These are phyloP conservation scores for Scolopax mira DNA, from an alignment of 2,113 vertebrate genomes.

Conservation along the genomic window DNA sequence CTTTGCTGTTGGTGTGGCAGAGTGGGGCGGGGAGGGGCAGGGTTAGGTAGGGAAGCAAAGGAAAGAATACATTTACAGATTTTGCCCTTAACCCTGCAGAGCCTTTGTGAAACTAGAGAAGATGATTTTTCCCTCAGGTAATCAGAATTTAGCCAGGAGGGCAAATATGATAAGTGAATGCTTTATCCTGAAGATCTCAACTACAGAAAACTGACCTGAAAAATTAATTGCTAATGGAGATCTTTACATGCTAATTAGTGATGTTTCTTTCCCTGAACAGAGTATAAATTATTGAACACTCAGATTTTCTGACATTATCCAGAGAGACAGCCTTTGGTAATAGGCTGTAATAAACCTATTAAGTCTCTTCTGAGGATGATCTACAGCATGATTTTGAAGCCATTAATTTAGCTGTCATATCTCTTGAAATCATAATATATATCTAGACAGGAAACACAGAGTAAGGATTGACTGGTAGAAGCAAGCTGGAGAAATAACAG, in stretches of 20 bases:
- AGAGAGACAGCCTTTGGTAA: background rate
- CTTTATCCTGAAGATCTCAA: background rate
- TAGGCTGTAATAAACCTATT: background rate
- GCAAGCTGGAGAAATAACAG: background rate
- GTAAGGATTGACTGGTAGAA: background rate
- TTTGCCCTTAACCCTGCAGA: background rate
- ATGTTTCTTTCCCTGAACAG: background rate
- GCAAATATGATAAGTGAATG: background rate
- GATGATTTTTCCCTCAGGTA: background rate
- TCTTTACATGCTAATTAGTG: background rate
- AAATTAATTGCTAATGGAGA: background rate
- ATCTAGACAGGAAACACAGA: background rate
- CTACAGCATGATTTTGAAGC: background rate
- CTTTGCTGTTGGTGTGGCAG: background rate
- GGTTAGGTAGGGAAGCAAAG: background rate
- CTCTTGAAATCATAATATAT: background rate
- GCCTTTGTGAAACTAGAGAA: background rate
- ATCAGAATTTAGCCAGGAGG: background rate
- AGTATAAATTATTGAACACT: background rate
- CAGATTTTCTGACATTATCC: background rate
- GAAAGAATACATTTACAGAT: background rate
- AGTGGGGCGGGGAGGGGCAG: too few species aligned
- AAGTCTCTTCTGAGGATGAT: background rate
- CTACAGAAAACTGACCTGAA: background rate
- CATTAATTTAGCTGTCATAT: slow-evolving; percentile 1